These are phyloP conservation scores for Moxostoma hubbsi DNA, from an alignment of 2,797 vertebrate species.

Conservation along the genomic window DNA sequence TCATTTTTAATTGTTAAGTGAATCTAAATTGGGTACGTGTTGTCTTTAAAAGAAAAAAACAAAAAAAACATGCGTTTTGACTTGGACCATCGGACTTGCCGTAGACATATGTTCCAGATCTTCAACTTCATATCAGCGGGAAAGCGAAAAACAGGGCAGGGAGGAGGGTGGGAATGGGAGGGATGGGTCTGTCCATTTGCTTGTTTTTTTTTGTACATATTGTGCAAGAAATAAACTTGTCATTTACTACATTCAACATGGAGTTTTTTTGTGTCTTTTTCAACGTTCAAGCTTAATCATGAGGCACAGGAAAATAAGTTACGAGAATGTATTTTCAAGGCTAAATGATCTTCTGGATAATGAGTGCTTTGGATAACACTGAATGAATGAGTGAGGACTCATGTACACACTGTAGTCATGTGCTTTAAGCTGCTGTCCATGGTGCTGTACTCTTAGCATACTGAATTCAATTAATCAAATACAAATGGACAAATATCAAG, in stretches of 20 bases:
- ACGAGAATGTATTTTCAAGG: neutral
- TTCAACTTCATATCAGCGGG: constrained; percentile 79
- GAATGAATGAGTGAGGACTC: neutral
- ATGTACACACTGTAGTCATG: neutral
- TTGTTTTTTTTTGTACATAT: constrained; percentile 91
- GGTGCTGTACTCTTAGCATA: constrained; percentile 16
- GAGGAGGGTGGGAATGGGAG: constrained; percentile 52
- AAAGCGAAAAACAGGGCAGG: constrained; percentile 69
- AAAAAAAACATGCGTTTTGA: constrained; percentile 76
- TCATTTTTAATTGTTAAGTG: constrained; percentile 87
- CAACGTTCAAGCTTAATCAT: neutral
- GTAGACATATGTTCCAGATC: constrained; percentile 81
- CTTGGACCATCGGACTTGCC: constrained; percentile 79
- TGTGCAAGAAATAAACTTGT: constrained; percentile 90
- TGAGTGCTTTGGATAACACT: neutral
- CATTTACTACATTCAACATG: constrained; percentile 81
- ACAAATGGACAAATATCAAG: neutral
- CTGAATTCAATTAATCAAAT: neutral
- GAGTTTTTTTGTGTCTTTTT: constrained; percentile 45
- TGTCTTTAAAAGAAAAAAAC: constrained; percentile 73
- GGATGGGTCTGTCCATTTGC: constrained; percentile 80
- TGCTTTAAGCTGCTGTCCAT: constrained; percentile 28
- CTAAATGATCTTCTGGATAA: neutral
- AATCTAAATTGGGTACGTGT: constrained; percentile 82
- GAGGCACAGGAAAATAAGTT: neutral